Base-by-base conservation (phyloP, 2,888 invertebrate genomes). In the Tiliacea aurago region DNA sequence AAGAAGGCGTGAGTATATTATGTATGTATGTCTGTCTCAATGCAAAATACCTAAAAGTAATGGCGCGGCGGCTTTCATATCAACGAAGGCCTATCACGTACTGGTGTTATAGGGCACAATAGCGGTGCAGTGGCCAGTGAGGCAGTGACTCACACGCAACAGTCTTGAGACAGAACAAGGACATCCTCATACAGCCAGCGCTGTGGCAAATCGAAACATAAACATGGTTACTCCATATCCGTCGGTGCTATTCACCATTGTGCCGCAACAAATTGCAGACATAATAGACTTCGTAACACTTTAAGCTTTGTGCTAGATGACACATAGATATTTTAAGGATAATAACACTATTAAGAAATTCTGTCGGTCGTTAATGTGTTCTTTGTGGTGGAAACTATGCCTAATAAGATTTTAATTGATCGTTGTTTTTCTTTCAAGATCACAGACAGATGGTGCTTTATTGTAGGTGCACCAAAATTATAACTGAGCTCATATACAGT, bases 221-320 rank as follows among this genome's bases (percentile, higher is more conserved):
- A 95, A 94, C 95, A 95, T 93, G 87, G 92, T 95, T 95, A 91
- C 95, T 93, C 95, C 95, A 95, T 95, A 95, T 95, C 95, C 95
- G 95, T 94, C 93, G 89, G 87, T 84, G 90, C 91, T 93, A 92
- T 94, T 94, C 94, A 93, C 93, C 92, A 95, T 96, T 95, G 95
- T 96, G 94, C 94, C 91, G 92, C 93, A 93, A 94, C 94, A 93
- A 94, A 94, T 95, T 94, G 92, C 92, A 91, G 90, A 93, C 94
- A 94, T 93, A 95, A 94, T 94, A 90, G 92, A 93, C 92, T 93
- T 94, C 87, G 94, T 94, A 94, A 95, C 93, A 92, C 93, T 90
- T 84, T 65, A 71, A 89, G 85, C 87, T 90, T 84, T 88, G 90
- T 84, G 90, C 91, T 91, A 91, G 93, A 93, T 93, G 94, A 93